A percentile compares a stretch with the other conserved stretches of the same genome.
Conservation (phyloP, 2,888 invertebrate genomes). For the Agrotis puta region DNA sequence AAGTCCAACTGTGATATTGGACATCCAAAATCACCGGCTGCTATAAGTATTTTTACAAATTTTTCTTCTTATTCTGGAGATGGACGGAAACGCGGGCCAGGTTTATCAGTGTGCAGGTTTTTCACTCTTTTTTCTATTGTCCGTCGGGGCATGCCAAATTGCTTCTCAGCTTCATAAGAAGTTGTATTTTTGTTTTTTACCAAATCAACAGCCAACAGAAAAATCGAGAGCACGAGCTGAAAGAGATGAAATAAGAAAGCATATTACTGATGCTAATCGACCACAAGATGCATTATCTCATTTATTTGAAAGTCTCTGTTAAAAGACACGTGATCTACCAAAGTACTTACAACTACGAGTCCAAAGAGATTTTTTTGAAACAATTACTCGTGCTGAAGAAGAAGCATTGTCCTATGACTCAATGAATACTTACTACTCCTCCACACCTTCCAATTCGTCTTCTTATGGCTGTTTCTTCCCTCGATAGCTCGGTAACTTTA, state of each 20-base stretch:
- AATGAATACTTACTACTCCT: slow-evolving; percentile 36
- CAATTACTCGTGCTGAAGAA: slow-evolving; percentile 65
- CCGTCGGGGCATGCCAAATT: too few species aligned
- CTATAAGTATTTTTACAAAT: too few species aligned
- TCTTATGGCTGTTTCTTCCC: too few species aligned
- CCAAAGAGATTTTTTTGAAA: slow-evolving; percentile 68
- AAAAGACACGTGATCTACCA: slow-evolving; percentile 68
- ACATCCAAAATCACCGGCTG: too few species aligned
- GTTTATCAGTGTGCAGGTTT: too few species aligned
- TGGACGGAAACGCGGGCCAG: too few species aligned
- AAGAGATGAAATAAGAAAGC: slow-evolving; percentile 47
- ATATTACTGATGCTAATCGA: slow-evolving; percentile 36
- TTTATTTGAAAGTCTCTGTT: slow-evolving; percentile 67
- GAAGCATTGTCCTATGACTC: slow-evolving; percentile 55
- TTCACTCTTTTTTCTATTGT: too few species aligned
- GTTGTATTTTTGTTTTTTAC: too few species aligned
- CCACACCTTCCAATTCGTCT: slow-evolving; percentile 38
- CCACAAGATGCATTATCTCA: slow-evolving; percentile 60
- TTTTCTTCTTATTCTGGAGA: too few species aligned
- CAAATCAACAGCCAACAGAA: slow-evolving; percentile 48
- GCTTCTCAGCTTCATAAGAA: too few species aligned
- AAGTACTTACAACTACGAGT: slow-evolving; percentile 69
- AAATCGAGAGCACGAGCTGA: slow-evolving; percentile 42
- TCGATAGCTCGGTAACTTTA: too few species aligned
- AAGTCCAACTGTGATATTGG: too few species aligned